These are phyloP conservation scores for Sebastes paucispinis DNA, from an alignment of 2,797 vertebrate species.

Conservation along the genomic window DNA sequence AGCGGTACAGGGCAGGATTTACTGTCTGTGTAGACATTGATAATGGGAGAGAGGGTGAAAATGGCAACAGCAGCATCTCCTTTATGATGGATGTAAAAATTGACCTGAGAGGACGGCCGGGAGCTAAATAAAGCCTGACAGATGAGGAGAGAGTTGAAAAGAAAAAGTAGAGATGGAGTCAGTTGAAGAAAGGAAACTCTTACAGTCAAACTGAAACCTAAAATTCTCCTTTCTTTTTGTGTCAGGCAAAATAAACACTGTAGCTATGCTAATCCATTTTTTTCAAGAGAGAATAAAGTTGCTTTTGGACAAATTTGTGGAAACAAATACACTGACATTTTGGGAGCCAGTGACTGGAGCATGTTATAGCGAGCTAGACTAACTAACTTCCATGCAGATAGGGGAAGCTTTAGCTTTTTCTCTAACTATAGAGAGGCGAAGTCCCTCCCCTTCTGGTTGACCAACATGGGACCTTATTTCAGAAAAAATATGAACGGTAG, in stretches of 20 bases:
- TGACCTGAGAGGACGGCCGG: slow-evolving; percentile 28
- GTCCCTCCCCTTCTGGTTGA: too few species aligned
- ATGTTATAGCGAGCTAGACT: background rate
- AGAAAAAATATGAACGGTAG: too few species aligned
- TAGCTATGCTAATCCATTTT: background rate
- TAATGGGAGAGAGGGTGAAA: slow-evolving; percentile 57
- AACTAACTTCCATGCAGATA: background rate
- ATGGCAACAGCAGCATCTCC: slow-evolving; percentile 53
- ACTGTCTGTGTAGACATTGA: slow-evolving; percentile 60
- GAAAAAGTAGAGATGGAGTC: background rate
- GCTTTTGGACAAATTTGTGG: background rate
- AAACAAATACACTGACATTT: background rate
- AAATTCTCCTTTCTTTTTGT: background rate
- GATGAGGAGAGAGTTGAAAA: slow-evolving; percentile 1
- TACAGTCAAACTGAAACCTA: background rate
- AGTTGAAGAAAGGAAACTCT: background rate
- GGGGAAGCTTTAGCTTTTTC: background rate
- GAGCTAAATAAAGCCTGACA: slow-evolving; percentile 45
- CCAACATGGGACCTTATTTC: too few species aligned
- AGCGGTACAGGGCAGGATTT: slow-evolving; percentile 44
- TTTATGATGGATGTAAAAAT: slow-evolving; percentile 63
- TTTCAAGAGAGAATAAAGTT: background rate
- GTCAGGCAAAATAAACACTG: background rate
- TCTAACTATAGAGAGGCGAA: background rate
- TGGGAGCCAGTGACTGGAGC: background rate